Base-by-base conservation (phyloP, 2,888 invertebrate species). In the Brassicogethes aeneus region DNA sequence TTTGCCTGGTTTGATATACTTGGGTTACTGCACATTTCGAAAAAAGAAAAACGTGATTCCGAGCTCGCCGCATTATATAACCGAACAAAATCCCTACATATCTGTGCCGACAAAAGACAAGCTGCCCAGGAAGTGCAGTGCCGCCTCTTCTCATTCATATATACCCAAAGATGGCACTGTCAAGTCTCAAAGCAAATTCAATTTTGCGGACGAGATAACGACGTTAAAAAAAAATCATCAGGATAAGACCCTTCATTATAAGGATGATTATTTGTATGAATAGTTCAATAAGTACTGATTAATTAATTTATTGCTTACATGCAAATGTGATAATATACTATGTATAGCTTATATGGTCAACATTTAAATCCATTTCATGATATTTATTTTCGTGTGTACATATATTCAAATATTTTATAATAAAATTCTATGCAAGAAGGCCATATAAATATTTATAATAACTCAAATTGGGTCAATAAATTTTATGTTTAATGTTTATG, bases 11-110 rank as follows among this genome's bases (percentile, higher is more conserved):
- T 54, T 61, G 40, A 53, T 59, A 35, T 60, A 60, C 41, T 49
- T 60, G 60, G 39, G 40, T 7, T 45, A 45, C 40, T 47, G 50
- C 15, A 47, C 23, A 23, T 23, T 46, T 14, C 61, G 61, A 70
- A 62, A 59, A 52, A 59, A 70, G 45, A 69, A 68, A 42, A 74
- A 75, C 17, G 72, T 78, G 29, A 77, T 85, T 2, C 82, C 85
- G 0, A 80, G 85, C 32, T 84, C 85, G 38, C 86, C 87, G 0
- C 87, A 85, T 61, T 90, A 88, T 60, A 85, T 85, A 53, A 80
- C 82, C 0, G 86, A 85, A 59, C 85, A 85, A 58, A 89, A 89
- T 63, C 83, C 86, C 48, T 89, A 89, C 65, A 85, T 87, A 45
- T 82, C 86, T 15, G 81, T 89, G 33, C 89, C 89, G 1, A 70